These are phyloP conservation scores for Riptortus pedestris DNA, from an alignment of 1,140 invertebrate species.

Conservation along the genomic window DNA sequence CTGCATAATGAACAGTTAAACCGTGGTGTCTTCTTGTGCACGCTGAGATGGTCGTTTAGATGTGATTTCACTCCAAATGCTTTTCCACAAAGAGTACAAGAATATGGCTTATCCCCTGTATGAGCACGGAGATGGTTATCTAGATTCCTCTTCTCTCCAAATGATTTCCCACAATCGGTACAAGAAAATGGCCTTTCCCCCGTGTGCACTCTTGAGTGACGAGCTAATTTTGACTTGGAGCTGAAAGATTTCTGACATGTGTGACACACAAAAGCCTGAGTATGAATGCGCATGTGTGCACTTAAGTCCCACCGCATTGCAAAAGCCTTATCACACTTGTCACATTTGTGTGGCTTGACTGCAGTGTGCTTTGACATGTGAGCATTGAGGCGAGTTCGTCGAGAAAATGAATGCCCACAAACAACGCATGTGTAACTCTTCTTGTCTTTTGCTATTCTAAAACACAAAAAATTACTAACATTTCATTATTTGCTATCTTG, in stretches of 20 bases:
- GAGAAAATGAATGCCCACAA: constrained; percentile 25
- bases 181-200: constrained; percentile 43
- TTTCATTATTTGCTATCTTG: too few relatives aligned
- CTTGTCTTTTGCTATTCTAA: constrained; percentile 16
- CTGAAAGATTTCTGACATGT: constrained; percentile 31
- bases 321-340: constrained; percentile 35
- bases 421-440: constrained; percentile 25
- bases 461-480: constrained; percentile 6
- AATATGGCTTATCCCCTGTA: constrained; percentile 38
- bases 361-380: constrained; percentile 29
- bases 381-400: constrained; percentile 26
- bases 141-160: constrained; percentile 42
- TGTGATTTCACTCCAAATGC: constrained; percentile 33
- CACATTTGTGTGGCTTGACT: constrained; percentile 34
- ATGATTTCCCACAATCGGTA: constrained; percentile 41
- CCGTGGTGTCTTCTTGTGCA: constrained; percentile 22
- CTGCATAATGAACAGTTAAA: constrained; percentile 25
- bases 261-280: constrained; percentile 35
- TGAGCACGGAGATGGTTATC: constrained; percentile 41
- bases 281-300: constrained; percentile 43
- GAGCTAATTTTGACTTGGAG: constrained; percentile 27
- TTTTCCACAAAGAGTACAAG: constrained; percentile 39
- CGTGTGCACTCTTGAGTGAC: constrained; percentile 29
- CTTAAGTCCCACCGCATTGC: constrained; percentile 37
- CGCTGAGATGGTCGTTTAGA: constrained; percentile 25